A percentile compares a stretch with the other conserved stretches of the same genome.
These are phyloP conservation scores for Tetranychus urticae DNA, from an alignment of 1,140 invertebrate species.

Conservation along the genomic window DNA sequence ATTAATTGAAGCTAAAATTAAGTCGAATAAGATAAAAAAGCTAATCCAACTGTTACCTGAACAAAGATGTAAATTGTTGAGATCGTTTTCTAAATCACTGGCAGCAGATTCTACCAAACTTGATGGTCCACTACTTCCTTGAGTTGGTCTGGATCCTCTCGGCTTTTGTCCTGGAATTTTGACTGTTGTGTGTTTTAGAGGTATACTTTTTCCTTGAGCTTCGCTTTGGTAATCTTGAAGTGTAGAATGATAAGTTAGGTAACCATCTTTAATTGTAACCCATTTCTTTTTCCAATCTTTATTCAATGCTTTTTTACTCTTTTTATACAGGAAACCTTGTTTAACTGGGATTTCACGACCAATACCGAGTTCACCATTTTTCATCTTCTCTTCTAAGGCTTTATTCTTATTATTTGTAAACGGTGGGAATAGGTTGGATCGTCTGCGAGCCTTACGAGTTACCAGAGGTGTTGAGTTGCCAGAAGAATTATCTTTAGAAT, in stretches of 20 bases:
- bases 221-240: constrained; percentile 96
- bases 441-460: constrained; percentile 57
- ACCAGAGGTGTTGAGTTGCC: constrained; percentile 67
- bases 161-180: constrained; percentile 88
- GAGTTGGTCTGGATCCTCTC: constrained; percentile 26
- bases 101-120: constrained; percentile 7
- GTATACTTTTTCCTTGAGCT: constrained; percentile 85
- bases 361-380: constrained; percentile 54
- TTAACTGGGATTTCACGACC: constrained; percentile 86
- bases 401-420: constrained; percentile 2
- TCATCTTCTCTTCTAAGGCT: constrained; percentile 29
- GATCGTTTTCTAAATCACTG: constrained; percentile 11
- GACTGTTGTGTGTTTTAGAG: constrained; percentile 82
- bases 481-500: constrained; percentile 43
- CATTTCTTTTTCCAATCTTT: constrained; percentile 99
- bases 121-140: background rate
- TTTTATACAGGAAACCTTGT: constrained; percentile 74
- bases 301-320: constrained; percentile 64
- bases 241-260: constrained; percentile 83
- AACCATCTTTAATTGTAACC: constrained; percentile 76
- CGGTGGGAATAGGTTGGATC: constrained; percentile 61
- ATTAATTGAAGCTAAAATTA: background rate
- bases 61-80: constrained; percentile 11
- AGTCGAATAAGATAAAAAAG: background rate
- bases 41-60: background rate